phyloP scores from a whole-genome alignment of 2,888 invertebrate genomes.

The Perdita meconis region DNA sequence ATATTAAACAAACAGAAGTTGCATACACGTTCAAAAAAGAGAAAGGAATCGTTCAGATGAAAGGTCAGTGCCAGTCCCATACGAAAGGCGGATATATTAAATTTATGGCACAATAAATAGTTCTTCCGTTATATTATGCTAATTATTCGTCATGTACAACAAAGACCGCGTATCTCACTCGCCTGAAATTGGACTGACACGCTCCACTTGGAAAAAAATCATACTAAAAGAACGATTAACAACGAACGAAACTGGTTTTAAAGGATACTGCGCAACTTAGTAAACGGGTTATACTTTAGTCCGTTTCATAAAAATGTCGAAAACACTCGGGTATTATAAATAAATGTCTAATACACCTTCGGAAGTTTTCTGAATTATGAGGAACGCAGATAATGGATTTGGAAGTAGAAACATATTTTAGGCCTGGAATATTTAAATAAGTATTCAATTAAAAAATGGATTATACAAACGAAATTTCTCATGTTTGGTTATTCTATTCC shows the following conservation, averaged over 20 bases:
- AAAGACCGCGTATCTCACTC: conserved; percentile 58
- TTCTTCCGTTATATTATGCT: conserved; percentile 65
- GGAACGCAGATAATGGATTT: conserved; percentile 48
- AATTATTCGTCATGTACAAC: conserved; percentile 64
- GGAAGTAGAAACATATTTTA: conserved; percentile 34
- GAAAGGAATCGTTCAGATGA: conserved; percentile 47
- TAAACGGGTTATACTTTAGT: conserved; percentile 37
- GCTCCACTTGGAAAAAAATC: conserved; percentile 44
- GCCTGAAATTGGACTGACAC: conserved; percentile 56
- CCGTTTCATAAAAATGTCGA: conserved; percentile 38
- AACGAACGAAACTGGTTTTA: conserved; percentile 1
- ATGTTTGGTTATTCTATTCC: background rate
- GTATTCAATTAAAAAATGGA: conserved; percentile 8
- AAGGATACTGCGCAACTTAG: conserved; percentile 23
- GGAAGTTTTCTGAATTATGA: conserved; percentile 21
- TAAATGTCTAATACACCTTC: conserved; percentile 33
- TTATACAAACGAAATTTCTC: background rate
- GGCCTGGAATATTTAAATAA: conserved; percentile 41
- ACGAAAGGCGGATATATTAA: conserved; percentile 59
- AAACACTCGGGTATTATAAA: conserved; percentile 40
- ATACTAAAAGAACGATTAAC: conserved; percentile 31
- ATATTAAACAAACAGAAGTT: conserved; percentile 42
- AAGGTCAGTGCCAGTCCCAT: conserved; percentile 62
- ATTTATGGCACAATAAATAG: conserved; percentile 78
- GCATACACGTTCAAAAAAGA: conserved; percentile 25